Conservation (phyloP, 1,140 invertebrate species). For the Vanessa atalanta region DNA sequence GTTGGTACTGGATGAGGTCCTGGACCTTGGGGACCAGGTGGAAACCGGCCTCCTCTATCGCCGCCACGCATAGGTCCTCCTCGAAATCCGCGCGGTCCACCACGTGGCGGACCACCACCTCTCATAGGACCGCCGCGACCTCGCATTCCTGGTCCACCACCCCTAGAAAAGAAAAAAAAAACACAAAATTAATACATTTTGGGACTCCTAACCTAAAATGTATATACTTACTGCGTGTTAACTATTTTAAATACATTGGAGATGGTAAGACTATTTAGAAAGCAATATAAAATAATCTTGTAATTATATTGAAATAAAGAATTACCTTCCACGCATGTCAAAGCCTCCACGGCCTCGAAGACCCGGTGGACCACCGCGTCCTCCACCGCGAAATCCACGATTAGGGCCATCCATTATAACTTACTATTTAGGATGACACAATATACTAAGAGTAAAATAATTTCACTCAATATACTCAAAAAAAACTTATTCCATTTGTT, state of each 20-base stretch:
- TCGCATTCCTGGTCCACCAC: constrained; percentile 66
- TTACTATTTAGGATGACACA: neutral
- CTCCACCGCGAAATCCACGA: constrained; percentile 70
- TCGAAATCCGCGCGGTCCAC: constrained; percentile 64
- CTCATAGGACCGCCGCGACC: constrained; percentile 64
- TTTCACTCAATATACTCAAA: neutral
- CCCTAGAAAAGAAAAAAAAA: constrained; percentile 28
- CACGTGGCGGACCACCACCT: constrained; percentile 56
- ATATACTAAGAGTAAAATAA: neutral
- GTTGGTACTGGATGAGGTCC: constrained; percentile 78
- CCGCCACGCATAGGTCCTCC: constrained; percentile 68
- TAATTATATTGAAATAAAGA: neutral
- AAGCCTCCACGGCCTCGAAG: constrained; percentile 67
- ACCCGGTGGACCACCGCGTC: constrained; percentile 64
- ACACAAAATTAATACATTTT: constrained; percentile 1
- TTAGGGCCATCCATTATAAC: constrained; percentile 64
- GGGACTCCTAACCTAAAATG: neutral
- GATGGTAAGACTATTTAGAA: neutral
- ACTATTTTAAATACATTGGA: neutral
- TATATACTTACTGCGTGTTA: neutral
- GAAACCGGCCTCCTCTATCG: constrained; percentile 64
- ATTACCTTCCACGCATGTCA: constrained; percentile 73
- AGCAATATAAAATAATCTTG: neutral
- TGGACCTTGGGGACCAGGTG: constrained; percentile 72
- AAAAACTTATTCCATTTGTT: constrained; percentile 15